These are phyloP conservation scores for Dasyornis broadbenti DNA, from an alignment of 2,113 vertebrate species.

Conservation along the genomic window DNA sequence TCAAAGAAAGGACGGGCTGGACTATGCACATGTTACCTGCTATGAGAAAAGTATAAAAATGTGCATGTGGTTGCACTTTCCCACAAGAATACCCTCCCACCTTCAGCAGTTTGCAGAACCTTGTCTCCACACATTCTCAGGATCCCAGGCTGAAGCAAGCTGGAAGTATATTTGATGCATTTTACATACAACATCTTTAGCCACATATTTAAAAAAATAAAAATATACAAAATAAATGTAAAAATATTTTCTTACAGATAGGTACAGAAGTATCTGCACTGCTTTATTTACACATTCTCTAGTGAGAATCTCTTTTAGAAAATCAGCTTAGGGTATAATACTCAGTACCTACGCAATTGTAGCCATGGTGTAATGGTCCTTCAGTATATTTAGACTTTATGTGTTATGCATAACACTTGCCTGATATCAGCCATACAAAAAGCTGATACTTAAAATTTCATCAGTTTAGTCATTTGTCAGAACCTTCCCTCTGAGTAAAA, in stretches of 20 bases:
- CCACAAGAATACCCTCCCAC: background rate
- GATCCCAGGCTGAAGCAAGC: background rate
- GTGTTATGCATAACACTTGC: background rate
- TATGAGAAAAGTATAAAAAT: background rate
- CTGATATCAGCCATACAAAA: background rate
- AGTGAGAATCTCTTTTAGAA: background rate
- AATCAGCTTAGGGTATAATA: background rate
- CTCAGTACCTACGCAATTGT: background rate
- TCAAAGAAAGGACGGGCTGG: background rate
- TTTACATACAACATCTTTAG: background rate
- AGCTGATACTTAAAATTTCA: background rate
- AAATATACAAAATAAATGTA: background rate
- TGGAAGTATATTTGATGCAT: background rate
- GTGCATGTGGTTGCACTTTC: background rate
- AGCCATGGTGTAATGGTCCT: background rate
- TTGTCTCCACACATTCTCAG: background rate
- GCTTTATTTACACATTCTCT: background rate
- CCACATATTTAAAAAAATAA: background rate
- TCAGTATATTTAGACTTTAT: background rate
- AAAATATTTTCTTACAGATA: background rate
- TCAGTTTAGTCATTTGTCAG: background rate
- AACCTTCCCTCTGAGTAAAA: background rate
- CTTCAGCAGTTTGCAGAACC: background rate
- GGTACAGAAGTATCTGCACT: background rate
- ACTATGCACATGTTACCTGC: background rate